Conservation (phyloP, 2,797 vertebrate species). For the Coccyzus lansbergi region DNA sequence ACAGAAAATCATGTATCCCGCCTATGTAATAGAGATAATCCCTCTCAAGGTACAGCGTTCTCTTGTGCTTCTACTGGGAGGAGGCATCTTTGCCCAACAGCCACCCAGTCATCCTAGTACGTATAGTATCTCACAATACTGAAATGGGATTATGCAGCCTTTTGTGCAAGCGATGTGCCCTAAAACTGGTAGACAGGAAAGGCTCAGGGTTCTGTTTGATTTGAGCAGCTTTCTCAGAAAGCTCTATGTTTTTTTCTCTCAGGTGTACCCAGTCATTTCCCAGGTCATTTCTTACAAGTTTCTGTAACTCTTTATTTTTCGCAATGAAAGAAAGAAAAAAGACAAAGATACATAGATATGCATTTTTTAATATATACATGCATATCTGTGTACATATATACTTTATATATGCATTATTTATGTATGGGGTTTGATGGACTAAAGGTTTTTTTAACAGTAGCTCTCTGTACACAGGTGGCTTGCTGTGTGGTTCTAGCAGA, state of each 20-base stretch:
- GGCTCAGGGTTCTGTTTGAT: neutral
- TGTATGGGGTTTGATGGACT: neutral
- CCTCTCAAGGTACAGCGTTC: constrained; percentile 47
- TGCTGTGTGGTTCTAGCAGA: neutral
- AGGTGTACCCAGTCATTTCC: neutral
- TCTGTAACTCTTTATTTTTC: neutral
- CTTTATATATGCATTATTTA: no score
- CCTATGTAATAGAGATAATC: constrained; percentile 29
- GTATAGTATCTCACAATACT: neutral
- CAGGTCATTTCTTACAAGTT: neutral
- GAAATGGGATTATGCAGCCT: neutral
- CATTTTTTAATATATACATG: no score
- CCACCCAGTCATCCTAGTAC: neutral
- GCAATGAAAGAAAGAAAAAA: neutral
- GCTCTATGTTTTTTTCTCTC: no score
- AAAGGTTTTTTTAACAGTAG: neutral
- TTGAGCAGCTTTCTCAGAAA: neutral
- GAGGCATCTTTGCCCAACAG: neutral
- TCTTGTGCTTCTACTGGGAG: neutral
- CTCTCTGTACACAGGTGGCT: neutral
- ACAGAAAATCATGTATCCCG: neutral
- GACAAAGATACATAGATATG: no score
- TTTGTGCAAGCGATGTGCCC: neutral
- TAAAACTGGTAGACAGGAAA: neutral
- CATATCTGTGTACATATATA: fast-evolving